Conservation (phyloP, 1,140 invertebrate genomes). For the Pseudomyrmex flavicornis region DNA sequence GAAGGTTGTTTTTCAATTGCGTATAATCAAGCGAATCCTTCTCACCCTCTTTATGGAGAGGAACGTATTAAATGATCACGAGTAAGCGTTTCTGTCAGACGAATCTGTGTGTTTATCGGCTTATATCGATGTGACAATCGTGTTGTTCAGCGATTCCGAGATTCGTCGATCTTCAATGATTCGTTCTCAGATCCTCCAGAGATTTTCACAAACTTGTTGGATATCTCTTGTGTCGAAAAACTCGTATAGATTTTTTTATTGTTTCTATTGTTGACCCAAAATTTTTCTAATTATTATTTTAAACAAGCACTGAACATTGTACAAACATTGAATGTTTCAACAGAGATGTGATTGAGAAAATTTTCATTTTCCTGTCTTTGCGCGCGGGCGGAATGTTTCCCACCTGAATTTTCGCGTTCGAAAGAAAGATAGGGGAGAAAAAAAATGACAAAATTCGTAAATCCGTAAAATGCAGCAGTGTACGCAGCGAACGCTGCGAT, state of each 20-base stretch:
- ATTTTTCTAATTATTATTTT: too few species aligned
- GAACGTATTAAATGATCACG: slow-evolving; percentile 29
- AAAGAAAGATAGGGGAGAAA: too few species aligned
- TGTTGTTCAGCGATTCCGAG: neutral
- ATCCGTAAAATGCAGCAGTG: neutral
- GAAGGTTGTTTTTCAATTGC: slow-evolving; percentile 41
- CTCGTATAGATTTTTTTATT: too few species aligned
- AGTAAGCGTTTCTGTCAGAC: slow-evolving; percentile 11
- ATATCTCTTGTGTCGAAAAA: too few species aligned
- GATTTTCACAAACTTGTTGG: neutral
- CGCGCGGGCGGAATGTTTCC: too few species aligned
- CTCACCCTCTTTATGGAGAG: neutral
- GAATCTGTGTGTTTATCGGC: slow-evolving; percentile 6
- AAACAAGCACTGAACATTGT: too few species aligned
- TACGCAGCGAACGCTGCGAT: neutral
- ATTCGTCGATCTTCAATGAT: neutral
- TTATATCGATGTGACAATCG: neutral
- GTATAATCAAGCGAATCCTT: slow-evolving; percentile 20
- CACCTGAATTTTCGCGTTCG: too few species aligned
- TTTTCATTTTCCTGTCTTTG: too few species aligned
- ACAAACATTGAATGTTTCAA: too few species aligned
- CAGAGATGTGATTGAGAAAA: too few species aligned
- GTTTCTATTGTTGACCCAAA: too few species aligned
- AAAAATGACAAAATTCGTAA: neutral
- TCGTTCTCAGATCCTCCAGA: neutral